Conservation (phyloP, 2,797 vertebrate genomes). For the Loris lydekkerianus region DNA sequence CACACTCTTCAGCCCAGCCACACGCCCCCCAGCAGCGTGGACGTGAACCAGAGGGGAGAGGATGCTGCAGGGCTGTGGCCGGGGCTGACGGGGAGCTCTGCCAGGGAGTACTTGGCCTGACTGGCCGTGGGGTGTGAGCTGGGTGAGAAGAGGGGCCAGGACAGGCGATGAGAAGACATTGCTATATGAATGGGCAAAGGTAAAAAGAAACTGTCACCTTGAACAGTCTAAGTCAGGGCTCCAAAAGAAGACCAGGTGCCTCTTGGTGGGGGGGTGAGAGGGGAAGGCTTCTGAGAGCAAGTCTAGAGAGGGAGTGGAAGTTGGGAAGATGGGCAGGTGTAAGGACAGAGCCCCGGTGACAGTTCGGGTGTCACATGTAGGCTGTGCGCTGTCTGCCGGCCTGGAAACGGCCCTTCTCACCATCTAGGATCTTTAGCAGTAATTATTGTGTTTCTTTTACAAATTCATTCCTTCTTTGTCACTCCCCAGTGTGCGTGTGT, state of each 20-base stretch:
- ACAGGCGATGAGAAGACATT: not conserved
- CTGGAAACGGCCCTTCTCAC: not conserved
- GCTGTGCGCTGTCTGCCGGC: not conserved
- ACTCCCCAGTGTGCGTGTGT: not conserved
- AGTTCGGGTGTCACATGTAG: not conserved
- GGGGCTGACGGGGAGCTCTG: not conserved
- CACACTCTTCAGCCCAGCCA: not conserved
- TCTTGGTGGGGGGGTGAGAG: too few species aligned
- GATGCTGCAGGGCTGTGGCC: too few species aligned
- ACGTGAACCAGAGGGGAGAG: not conserved
- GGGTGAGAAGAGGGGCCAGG: not conserved
- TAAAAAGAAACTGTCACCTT: not conserved
- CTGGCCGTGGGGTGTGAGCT: not conserved
- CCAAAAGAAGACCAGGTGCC: not conserved
- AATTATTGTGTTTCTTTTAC: not conserved
- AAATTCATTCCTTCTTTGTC: not conserved
- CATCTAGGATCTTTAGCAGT: not conserved
- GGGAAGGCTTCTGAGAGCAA: not conserved
- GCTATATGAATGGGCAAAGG: not conserved
- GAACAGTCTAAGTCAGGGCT: not conserved
- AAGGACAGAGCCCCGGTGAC: not conserved
- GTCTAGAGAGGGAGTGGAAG: not conserved
- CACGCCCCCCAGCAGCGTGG: too few species aligned
- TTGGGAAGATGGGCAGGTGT: not conserved
- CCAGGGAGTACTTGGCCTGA: not conserved